These are phyloP conservation scores for Ormyrus pomaceus DNA, from an alignment of 2,888 invertebrate genomes.

Conservation along the genomic window DNA sequence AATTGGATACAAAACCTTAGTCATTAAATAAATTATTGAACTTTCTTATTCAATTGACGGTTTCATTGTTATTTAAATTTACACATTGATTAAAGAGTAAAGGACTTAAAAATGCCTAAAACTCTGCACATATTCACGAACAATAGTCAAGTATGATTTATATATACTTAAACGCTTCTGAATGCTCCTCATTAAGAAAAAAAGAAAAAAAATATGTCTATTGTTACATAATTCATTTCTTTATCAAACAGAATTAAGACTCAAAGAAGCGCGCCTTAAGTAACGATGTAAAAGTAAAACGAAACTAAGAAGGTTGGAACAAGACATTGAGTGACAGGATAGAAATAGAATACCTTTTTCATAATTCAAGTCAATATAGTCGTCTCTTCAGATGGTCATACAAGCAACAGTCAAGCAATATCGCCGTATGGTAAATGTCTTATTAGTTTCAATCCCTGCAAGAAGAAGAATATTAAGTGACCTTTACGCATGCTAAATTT, in stretches of 20 bases:
- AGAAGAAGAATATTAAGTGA: constrained; percentile 4
- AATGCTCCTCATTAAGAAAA: too few relatives aligned
- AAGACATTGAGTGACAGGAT: constrained; percentile 63
- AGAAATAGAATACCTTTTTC: constrained; percentile 74
- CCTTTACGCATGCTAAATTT: not conserved
- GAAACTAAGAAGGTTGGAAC: constrained; percentile 52
- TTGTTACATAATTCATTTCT: constrained; percentile 32
- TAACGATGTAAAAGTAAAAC: constrained; percentile 48
- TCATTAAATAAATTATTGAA: constrained; percentile 13
- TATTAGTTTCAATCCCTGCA: constrained; percentile 68
- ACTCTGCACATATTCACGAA: constrained; percentile 23
- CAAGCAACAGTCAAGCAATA: constrained; percentile 36
- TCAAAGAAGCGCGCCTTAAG: constrained; percentile 48
- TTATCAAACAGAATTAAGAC: constrained; percentile 30
- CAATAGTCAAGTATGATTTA: not conserved
- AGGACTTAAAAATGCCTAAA: constrained; percentile 17
- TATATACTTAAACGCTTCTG: constrained; percentile 22
- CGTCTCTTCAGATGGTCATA: constrained; percentile 63
- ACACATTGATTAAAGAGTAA: constrained; percentile 37
- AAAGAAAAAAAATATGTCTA: constrained; percentile 30
- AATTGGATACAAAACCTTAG: constrained; percentile 9
- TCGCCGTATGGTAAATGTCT: constrained; percentile 34
- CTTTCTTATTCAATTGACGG: constrained; percentile 28
- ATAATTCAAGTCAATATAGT: constrained; percentile 69
- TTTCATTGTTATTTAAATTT: constrained; percentile 39